Base-by-base conservation (phyloP, 2,797 vertebrate genomes). In the Thamnophis elegans region DNA sequence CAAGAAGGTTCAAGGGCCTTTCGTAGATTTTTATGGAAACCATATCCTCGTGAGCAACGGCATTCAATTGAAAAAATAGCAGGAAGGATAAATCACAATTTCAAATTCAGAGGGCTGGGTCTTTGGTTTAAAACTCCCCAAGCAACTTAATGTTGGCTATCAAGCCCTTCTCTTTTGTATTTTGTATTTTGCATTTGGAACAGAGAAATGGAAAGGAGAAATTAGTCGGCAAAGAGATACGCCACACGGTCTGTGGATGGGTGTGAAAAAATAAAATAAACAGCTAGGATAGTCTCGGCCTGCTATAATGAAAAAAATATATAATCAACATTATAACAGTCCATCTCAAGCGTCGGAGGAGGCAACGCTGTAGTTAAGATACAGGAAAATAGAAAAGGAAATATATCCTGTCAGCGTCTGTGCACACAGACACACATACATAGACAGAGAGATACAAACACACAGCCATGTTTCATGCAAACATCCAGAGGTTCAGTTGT, bases 71-170 rank as follows among this genome's bases (percentile, higher is more conserved):
- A 88, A 97, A 14, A 25, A 82, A 97, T 62, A 95, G 91, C 93
- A 96, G 95, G 94, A 96, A 93, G 94, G 97, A 95, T 94, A 94
- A 94, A 96, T 97, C 26, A 91, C 94, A 96, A 96, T 97, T 97
- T 82, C 97, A 97, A 96, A 97, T 97, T 97, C 94, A 97, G 95
- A 97, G 95, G 96, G 95, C 93, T 93, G 94, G 91, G 89, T 95
- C 95, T 97, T 98, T 97, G 96, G 96, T 95, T 93, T 95, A 93
- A 93, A 47, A 93, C 96, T 91, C 97, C 94, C 95, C 88, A 91
- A 68, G 93, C 96, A 94, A 96, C 94, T 96, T 97, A 97, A 96
- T 96, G 96, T 97, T 97, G 96, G 93, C 94, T 97, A 97, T 95
- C 97, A 97, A 86, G 93, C 96, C 94, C 95, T 96, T 95, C 94